Evolutionary conservation across 2,888 invertebrate genomes (phyloP).

Genomic region (Cephus runcator): DNA sequence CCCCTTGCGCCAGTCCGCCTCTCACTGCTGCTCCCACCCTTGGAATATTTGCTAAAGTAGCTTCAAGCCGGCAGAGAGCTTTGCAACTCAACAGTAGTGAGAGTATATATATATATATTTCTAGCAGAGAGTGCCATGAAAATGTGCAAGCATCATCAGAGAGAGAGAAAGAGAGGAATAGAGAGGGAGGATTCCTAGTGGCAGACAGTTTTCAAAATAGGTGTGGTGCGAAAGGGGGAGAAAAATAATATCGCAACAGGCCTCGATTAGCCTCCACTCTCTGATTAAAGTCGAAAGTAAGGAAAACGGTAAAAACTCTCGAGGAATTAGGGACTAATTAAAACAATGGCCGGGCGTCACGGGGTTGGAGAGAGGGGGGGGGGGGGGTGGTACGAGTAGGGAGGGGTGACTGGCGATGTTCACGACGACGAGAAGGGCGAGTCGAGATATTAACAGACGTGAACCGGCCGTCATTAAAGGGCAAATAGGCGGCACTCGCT

Average conservation of each 20-base stretch:
- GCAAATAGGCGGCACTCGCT: not conserved
- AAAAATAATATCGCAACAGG: not conserved
- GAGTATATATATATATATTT: not conserved
- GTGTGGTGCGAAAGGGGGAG: not conserved
- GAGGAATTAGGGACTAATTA: constrained; percentile 49
- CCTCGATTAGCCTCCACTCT: constrained; percentile 4
- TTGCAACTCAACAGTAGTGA: not conserved
- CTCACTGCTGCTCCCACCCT: not conserved
- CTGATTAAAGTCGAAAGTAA: constrained; percentile 2
- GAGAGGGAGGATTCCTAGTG: not conserved
- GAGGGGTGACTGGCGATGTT: not conserved
- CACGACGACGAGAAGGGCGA: not conserved
- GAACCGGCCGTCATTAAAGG: not conserved
- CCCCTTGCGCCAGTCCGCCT: not conserved
- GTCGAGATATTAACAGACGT: constrained; percentile 1
- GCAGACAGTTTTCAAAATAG: not conserved
- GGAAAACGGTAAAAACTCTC: constrained; percentile 20
- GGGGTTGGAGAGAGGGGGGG: not conserved
- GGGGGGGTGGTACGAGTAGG: not conserved
- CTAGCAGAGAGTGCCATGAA: not conserved
- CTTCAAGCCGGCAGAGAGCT: not conserved
- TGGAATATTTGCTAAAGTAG: not conserved
- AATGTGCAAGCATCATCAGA: not conserved
- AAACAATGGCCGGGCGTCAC: constrained; percentile 33
- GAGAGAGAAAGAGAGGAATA: not conserved